These are phyloP conservation scores for human DNA, from an alignment of 2,113 vertebrate genomes.

Conservation along the genomic window GRCh38 chr2:85247001-85247500, in stretches of 20 bases:
- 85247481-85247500: constrained; percentile 28
- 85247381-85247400: not conserved
- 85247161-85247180: not conserved
- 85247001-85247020: not conserved
- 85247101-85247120: not conserved
- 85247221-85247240: not conserved
- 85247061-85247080: not conserved
- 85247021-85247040: not conserved
- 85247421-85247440: not conserved
- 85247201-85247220: not conserved
- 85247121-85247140: not conserved
- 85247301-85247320: not conserved
- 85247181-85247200: not conserved
- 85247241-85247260: not conserved
- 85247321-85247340: not conserved
- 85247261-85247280: not conserved
- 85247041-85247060: not conserved
- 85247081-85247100: not conserved
- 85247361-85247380: not conserved
- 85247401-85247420: not conserved
- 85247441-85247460: not conserved
- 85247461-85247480: not conserved
- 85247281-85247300: not conserved
- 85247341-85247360: constrained; percentile 3
- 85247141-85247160: not conserved